Conservation (phyloP, 1,140 invertebrate species). For the Mycetomoellerius zeteki region DNA sequence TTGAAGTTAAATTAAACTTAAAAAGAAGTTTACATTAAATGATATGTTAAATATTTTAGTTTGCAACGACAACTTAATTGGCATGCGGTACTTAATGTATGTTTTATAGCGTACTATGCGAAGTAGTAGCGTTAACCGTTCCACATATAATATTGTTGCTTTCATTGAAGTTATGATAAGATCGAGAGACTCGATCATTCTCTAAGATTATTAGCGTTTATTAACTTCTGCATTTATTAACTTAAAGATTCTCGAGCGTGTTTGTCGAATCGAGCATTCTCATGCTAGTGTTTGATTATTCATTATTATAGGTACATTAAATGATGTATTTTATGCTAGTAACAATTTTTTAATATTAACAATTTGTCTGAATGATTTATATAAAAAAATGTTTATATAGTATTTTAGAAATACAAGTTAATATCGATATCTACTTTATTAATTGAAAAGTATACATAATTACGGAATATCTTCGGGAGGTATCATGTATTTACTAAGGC, state of each 20-base stretch:
- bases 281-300: background rate
- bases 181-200: background rate
- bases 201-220: background rate
- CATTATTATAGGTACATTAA: too few species aligned
- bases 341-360: too few species aligned
- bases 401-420: background rate
- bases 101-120: background rate
- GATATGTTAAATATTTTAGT: background rate
- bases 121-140: background rate
- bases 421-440: conserved; percentile 7
- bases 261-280: background rate
- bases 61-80: background rate
- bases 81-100: background rate
- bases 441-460: background rate
- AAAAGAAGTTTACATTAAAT: background rate
- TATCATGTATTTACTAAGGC: background rate
- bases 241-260: background rate
- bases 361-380: too few species aligned
- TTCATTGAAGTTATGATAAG: background rate
- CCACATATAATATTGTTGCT: background rate
- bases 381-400: too few species aligned
- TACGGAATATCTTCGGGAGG: background rate
- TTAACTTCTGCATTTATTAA: background rate
- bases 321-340: too few species aligned
- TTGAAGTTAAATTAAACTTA: background rate